Conservation (phyloP, 2,888 invertebrate species). For the Harpalus rubripes region DNA sequence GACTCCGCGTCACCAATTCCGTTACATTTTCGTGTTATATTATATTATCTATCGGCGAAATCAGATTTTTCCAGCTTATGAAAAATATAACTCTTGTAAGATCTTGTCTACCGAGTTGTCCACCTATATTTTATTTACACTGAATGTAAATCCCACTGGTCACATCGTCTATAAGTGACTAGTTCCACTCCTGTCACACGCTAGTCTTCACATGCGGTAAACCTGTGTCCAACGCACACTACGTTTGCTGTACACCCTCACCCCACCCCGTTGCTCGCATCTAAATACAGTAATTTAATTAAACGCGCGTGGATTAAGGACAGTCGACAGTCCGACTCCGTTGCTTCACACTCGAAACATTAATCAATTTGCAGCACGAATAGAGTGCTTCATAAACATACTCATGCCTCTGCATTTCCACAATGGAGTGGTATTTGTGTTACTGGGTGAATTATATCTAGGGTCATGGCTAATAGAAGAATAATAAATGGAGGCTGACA, state of each 20-base stretch:
- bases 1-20: no score
- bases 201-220: conserved; percentile 28
- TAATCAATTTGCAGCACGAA: conserved; percentile 61
- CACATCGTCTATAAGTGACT: neutral
- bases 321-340: conserved; percentile 53
- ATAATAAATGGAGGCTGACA: conserved; percentile 17
- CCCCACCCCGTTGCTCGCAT: conserved; percentile 35
- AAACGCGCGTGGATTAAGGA: conserved; percentile 65
- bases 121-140: no score
- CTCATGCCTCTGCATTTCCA: conserved; percentile 10
- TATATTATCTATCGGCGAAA: no score
- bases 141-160: no score
- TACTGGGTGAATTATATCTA: conserved; percentile 40
- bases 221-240: conserved; percentile 46
- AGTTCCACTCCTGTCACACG: neutral
- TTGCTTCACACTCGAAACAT: conserved; percentile 61
- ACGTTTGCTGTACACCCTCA: neutral
- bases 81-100: no score
- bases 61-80: no score
- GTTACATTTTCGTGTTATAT: no score
- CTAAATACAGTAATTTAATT: conserved; percentile 65
- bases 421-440: conserved; percentile 41
- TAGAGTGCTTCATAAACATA: conserved; percentile 53
- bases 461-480: conserved; percentile 26
- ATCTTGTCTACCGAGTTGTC: no score